Evolutionary conservation across 2,797 vertebrate species (phyloP), one percentile per base, ranked within the genome.

Genomic region (Pachyuromys duprasi): DNA sequence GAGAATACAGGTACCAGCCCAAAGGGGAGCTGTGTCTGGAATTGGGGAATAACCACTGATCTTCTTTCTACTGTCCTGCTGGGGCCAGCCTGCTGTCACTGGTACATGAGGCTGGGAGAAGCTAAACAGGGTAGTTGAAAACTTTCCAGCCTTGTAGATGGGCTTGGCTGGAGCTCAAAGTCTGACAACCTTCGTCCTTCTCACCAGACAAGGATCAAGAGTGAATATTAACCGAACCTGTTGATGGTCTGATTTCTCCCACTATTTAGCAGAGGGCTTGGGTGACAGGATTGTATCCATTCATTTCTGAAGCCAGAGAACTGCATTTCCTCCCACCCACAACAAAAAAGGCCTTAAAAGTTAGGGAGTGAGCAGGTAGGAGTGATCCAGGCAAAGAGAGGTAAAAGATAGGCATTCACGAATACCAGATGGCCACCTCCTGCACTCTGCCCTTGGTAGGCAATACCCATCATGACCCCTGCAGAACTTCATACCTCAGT

Each of bases 201-300:
- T 87, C 90, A 42, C 8, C 15, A 24, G 53, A 8, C 3, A 17
- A 22, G 62, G 20, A 65, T 42, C 49, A 83, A 26, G 57, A 70
- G 42, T 42, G 22, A 91, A 13, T 90, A 62, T 95, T 72, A 62
- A 39, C n/a, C 22, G 76, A 62, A 55, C 79, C 39, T 49, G 3
- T 42, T 15, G 26, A 63, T 36, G 62, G 22, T 45, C 76, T 87
- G 42, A 67, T 36, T 81, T 93, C 88, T 53, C 69, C 55, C 82
- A 88, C 62, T n/a, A 8, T 1, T 70, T 93, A 76, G 45, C 75
- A 89, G 81, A 91, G 76, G 87, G 24, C 80, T 93, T 76, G 55
- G 49, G 55, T 90, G 33, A 26, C 83, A 55, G 89, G 57, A 45
- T 8, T 55, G 7, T n/a, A 22, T 89, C 33, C 5, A 17, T 45